A percentile compares a stretch with the other conserved stretches of the same genome.
Evolutionary conservation across 2,113 vertebrate genomes (phyloP).

Genomic region (Rhipidura dahli): DNA sequence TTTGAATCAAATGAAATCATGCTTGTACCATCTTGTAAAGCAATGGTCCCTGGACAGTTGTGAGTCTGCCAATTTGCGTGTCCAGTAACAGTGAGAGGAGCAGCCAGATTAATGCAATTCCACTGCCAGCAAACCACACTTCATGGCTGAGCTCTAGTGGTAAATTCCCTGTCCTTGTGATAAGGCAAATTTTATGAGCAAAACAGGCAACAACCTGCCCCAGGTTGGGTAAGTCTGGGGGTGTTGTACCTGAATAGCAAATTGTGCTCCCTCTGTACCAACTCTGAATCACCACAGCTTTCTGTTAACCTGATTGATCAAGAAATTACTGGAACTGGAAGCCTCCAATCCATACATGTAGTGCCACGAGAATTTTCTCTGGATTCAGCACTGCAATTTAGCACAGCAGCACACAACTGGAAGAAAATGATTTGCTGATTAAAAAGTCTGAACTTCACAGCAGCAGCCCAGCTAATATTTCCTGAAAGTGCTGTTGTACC

Average conservation of each 20-base stretch:
- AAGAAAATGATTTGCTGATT: background rate
- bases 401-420: background rate
- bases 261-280: background rate
- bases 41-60: background rate
- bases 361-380: background rate
- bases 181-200: background rate
- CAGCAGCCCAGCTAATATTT: background rate
- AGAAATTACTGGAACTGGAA: background rate
- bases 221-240: background rate
- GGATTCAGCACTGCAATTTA: background rate
- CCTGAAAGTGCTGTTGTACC: background rate
- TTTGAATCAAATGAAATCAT: background rate
- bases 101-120: background rate
- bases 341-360: background rate
- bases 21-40: background rate
- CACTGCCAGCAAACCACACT: background rate
- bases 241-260: background rate
- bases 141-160: background rate
- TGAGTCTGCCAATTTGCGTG: background rate
- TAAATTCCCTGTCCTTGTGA: background rate
- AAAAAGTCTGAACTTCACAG: conserved; percentile 8
- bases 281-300: background rate
- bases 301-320: background rate
- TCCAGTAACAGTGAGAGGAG: background rate
- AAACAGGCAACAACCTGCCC: background rate